Evolutionary conservation across 2,113 vertebrate species (phyloP), one percentile per base, ranked within the genome.

Genomic region (Phrynosoma blainvillii): DNA sequence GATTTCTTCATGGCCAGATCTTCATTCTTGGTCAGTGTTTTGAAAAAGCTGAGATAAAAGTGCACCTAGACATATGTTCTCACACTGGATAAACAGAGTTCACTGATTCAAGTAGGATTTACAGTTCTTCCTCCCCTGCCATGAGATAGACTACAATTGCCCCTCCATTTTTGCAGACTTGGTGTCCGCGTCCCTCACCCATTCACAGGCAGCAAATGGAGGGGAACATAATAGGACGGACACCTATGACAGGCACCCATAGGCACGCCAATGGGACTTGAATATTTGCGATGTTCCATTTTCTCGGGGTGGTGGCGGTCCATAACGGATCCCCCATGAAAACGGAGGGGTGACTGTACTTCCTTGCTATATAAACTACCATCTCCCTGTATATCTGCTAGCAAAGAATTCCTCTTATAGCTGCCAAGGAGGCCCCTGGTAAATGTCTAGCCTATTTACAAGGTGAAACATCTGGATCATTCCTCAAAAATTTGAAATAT

Each of bases 401-500:
- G 47, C 7, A 87, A 84, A 21, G 42, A 89, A 84, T 7, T 75
- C 47, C 9, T 65, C 85, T 78, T 88, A 76, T 77, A 84, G 86
- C 84, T 83, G 89, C 88, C 90, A 91, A 59, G 0, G 0, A 40
- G 52, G 21, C 3, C 70, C 79, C 87, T 91, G 92, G 85, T 85
- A 92, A 89, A 88, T 47, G 0, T 65, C 93, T 94, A 80, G 0
- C 74, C 70, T 70, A 73, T 94, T 89, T 91, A 89, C 87, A 76
- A 88, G 91, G 88, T 91, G 91, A 84, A 94, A 93, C 47, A 89
- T 86, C 91, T 93, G 91, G 84, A n/a, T 93, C 88, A 32, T 89
- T 74, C 84, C 93, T 90, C 89, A n/a, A 83, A 82, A 0, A 0
- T 70, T 90, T 68, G 85, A 77, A 81, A 30, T 79, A 54, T 36